Conservation (phyloP, 2,888 invertebrate genomes). For the Lagria hirta region DNA sequence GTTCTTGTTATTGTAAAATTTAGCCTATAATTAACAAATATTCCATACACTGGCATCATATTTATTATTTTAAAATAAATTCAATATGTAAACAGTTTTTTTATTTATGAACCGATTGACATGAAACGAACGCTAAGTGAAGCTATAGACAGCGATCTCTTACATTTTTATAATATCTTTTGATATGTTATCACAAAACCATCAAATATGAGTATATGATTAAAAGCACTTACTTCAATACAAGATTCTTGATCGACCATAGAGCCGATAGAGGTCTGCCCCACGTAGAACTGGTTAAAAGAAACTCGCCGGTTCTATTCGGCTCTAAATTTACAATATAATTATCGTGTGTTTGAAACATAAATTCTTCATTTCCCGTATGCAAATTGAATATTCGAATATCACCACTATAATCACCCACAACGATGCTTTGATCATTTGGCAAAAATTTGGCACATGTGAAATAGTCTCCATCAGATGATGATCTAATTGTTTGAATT, state of each 20-base stretch:
- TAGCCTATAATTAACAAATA: too few species aligned
- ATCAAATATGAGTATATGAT: conserved; percentile 20
- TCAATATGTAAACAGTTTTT: too few species aligned
- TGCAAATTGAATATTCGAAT: conserved; percentile 84
- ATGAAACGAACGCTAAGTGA: too few species aligned
- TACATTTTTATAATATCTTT: too few species aligned
- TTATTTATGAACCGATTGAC: too few species aligned
- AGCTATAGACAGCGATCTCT: too few species aligned
- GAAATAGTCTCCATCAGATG: conserved; percentile 67
- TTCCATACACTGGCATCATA: too few species aligned
- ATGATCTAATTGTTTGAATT: conserved; percentile 68
- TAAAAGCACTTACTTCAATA: conserved; percentile 59
- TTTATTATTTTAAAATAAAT: too few species aligned
- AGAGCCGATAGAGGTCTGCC: conserved; percentile 79
- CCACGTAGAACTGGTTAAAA: conserved; percentile 85
- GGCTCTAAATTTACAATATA: conserved; percentile 79
- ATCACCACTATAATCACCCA: conserved; percentile 90
- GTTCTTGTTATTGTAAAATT: too few species aligned
- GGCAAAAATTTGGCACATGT: conserved; percentile 61
- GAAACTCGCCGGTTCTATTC: conserved; percentile 71
- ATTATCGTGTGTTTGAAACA: conserved; percentile 82
- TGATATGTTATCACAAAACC: too few species aligned
- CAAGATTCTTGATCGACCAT: conserved; percentile 72
- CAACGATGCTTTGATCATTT: conserved; percentile 60
- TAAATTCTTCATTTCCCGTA: conserved; percentile 77